phyloP scores from a whole-genome alignment of 1,140 invertebrate genomes.

The Paracyclopina nana region DNA sequence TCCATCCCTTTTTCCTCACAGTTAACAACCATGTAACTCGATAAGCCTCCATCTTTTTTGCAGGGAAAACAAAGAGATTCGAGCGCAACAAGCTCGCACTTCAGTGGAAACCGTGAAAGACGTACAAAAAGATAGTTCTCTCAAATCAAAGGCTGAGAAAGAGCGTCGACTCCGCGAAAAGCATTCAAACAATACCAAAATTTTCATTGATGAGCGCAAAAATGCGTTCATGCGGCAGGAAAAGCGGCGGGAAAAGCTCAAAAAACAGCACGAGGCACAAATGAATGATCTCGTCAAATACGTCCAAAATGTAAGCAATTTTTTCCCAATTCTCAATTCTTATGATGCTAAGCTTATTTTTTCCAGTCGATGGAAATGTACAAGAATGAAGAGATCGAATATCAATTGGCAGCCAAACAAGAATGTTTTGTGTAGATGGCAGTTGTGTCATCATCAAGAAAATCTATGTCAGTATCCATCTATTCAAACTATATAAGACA shows the following conservation, averaged over 20 bases:
- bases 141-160: constrained; percentile 91
- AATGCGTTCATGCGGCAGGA: constrained; percentile 63
- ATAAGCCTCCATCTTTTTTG: too few species aligned
- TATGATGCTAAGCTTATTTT: background rate
- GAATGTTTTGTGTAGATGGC: constrained; percentile 11
- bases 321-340: background rate
- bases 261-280: constrained; percentile 76
- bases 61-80: constrained; percentile 90
- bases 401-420: constrained; percentile 11
- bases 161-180: constrained; percentile 81
- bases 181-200: constrained; percentile 96
- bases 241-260: constrained; percentile 80
- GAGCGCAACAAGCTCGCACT: constrained; percentile 76
- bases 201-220: constrained; percentile 93
- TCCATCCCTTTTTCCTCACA: too few species aligned
- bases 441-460: background rate
- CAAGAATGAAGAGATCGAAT: constrained; percentile 15
- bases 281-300: constrained; percentile 71
- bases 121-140: constrained; percentile 81
- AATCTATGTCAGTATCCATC: too few species aligned
- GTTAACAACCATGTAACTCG: too few species aligned
- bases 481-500: too few species aligned
- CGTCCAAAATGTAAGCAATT: constrained; percentile 35
- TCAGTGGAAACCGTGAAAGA: constrained; percentile 91
- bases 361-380: constrained; percentile 13